Conservation (phyloP, 2,113 vertebrate species). For the Amia ocellicauda region DNA sequence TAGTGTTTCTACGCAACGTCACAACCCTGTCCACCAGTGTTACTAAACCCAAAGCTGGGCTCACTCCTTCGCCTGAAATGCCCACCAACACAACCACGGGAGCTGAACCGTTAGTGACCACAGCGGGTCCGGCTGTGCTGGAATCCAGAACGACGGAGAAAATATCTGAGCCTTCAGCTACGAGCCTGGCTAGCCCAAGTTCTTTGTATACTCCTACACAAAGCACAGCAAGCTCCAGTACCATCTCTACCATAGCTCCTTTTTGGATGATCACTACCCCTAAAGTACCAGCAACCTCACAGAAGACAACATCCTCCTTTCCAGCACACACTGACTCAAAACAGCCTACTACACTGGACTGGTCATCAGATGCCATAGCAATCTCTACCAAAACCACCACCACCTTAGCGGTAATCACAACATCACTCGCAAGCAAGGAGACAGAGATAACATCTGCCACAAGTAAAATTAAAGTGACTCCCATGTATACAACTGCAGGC, state of each 20-base stretch:
- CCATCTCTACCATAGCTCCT: slow-evolving; percentile 16
- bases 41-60: background rate
- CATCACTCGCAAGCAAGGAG: slow-evolving; percentile 17
- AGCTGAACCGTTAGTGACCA: background rate
- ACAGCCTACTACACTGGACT: slow-evolving; percentile 4
- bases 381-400: slow-evolving; percentile 28
- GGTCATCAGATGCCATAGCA: slow-evolving; percentile 21
- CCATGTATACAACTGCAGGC: slow-evolving; percentile 30
- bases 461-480: slow-evolving; percentile 16
- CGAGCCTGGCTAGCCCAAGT: slow-evolving; percentile 5
- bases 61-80: slow-evolving; percentile 17
- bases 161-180: slow-evolving; percentile 29
- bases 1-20: background rate
- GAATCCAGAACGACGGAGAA: slow-evolving; percentile 33
- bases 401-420: slow-evolving; percentile 17
- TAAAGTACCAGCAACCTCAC: background rate
- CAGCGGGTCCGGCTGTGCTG: slow-evolving; percentile 36
- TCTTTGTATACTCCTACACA: slow-evolving; percentile 11
- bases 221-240: slow-evolving; percentile 37
- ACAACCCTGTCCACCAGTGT: slow-evolving; percentile 10
- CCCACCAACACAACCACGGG: background rate
- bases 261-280: slow-evolving; percentile 19
- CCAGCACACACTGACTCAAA: slow-evolving; percentile 13
- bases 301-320: slow-evolving; percentile 9
- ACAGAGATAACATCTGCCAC: slow-evolving; percentile 36